phyloP scores from a whole-genome alignment of 2,113 vertebrate genomes.

The Heliornis fulica region DNA sequence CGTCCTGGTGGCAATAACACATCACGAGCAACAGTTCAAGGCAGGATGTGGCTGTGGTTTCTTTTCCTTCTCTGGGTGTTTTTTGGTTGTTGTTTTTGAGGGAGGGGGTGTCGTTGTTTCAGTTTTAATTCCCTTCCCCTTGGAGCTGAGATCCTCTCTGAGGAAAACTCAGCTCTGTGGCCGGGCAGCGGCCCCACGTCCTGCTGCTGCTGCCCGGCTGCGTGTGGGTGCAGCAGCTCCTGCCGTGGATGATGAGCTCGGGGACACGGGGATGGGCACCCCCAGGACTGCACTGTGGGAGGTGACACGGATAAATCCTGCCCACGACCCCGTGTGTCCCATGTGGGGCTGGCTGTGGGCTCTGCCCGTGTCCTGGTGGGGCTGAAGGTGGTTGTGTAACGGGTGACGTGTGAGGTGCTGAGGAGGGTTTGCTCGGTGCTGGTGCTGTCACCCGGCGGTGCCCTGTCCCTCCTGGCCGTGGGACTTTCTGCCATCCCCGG shows the following conservation, averaged over 20 bases:
- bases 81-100: too few species aligned
- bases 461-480: not conserved
- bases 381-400: not conserved
- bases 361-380: not conserved
- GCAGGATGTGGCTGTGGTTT: slow-evolving; percentile 31
- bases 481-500: not conserved
- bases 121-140: accelerated
- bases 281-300: not conserved
- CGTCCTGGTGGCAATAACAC: not conserved
- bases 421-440: too few species aligned
- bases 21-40: not conserved
- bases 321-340: not conserved
- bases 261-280: not conserved
- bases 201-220: not conserved
- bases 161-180: not conserved
- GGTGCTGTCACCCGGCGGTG: too few species aligned
- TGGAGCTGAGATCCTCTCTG: not conserved
- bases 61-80: not conserved
- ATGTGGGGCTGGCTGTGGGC: not conserved
- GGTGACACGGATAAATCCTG: not conserved
- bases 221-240: not conserved
- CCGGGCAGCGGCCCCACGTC: accelerated
- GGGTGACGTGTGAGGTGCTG: not conserved
- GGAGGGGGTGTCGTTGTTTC: too few species aligned
- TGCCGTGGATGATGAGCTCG: accelerated